Percentiles rank a stretch among this genome's conserved stretches.
phyloP scores from a whole-genome alignment of 1,140 invertebrate genomes.

The Drosophila parabipectinata region DNA sequence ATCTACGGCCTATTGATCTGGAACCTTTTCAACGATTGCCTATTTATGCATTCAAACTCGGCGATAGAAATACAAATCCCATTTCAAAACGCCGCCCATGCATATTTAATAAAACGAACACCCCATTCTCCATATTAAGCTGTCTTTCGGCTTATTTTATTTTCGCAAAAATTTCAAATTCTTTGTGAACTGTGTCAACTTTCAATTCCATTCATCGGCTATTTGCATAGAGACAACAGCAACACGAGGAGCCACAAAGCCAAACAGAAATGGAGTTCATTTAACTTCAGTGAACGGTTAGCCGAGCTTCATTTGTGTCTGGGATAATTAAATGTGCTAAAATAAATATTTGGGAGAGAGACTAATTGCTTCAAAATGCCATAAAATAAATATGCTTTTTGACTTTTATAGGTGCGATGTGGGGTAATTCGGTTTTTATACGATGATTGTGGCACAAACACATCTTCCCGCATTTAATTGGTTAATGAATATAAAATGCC shows the following conservation, averaged over 20 bases:
- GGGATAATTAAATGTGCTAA: conserved; percentile 27
- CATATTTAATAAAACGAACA: conserved; percentile 31
- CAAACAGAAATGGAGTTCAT: conserved; percentile 12
- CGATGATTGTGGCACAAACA: conserved; percentile 2
- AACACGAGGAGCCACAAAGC: conserved; percentile 19
- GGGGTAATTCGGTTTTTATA: conserved; percentile 16
- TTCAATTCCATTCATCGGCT: conserved; percentile 58
- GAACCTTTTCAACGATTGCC: conserved; percentile 27
- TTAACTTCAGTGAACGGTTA: conserved; percentile 23
- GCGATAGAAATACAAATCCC: conserved; percentile 14
- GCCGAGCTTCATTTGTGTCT: not conserved
- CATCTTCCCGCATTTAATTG: conserved; percentile 6
- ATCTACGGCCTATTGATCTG: conserved; percentile 29
- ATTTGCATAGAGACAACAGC: conserved; percentile 57
- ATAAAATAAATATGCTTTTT: conserved; percentile 14
- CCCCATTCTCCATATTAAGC: conserved; percentile 18
- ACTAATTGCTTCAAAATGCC: conserved; percentile 19
- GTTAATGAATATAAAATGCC: conserved; percentile 18
- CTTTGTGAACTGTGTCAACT: conserved; percentile 67
- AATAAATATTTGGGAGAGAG: conserved; percentile 33
- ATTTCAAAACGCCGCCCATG: conserved; percentile 31
- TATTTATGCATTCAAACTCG: conserved; percentile 33
- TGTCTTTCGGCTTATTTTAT: conserved; percentile 5
- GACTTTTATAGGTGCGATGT: conserved; percentile 2
- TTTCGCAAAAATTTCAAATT: conserved; percentile 48